These are phyloP conservation scores for Lypha dubia DNA, from an alignment of 2,888 invertebrate species.

Conservation along the genomic window DNA sequence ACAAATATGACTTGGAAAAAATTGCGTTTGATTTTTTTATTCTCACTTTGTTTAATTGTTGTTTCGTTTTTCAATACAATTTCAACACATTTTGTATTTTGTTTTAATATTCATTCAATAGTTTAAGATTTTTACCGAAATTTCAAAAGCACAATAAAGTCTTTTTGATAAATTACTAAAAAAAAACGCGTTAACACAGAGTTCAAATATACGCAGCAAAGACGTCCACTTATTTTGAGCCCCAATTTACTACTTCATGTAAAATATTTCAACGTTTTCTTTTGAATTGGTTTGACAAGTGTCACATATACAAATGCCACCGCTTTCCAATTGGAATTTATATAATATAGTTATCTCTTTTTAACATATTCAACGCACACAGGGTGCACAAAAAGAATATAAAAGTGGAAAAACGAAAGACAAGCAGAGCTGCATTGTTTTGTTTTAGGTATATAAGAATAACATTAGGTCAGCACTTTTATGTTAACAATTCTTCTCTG, in stretches of 20 bases:
- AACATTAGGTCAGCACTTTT: no score
- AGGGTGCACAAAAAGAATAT: neutral
- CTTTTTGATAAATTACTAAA: slow-evolving; percentile 28
- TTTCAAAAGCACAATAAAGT: slow-evolving; percentile 42
- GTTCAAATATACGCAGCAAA: slow-evolving; percentile 38
- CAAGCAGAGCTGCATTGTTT: neutral
- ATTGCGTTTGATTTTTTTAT: slow-evolving; percentile 37
- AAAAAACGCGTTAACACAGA: slow-evolving; percentile 61
- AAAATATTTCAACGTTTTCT: slow-evolving; percentile 66
- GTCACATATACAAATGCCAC: slow-evolving; percentile 50
- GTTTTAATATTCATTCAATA: neutral
- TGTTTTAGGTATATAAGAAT: no score
- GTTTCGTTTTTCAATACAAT: slow-evolving; percentile 13
- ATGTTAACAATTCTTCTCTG: no score
- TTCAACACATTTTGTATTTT: neutral
- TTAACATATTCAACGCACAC: neutral
- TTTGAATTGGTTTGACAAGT: slow-evolving; percentile 68
- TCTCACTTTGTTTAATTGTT: slow-evolving; percentile 5
- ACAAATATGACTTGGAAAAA: neutral
- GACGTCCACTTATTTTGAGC: slow-evolving; percentile 67
- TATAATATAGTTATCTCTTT: slow-evolving; percentile 24
- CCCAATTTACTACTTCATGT: slow-evolving; percentile 72
- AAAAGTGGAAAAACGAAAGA: neutral
- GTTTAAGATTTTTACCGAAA: slow-evolving; percentile 9
- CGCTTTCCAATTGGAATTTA: slow-evolving; percentile 65